Evolutionary conservation across 2,888 invertebrate species (phyloP).

Genomic region (Lithophane socia): DNA sequence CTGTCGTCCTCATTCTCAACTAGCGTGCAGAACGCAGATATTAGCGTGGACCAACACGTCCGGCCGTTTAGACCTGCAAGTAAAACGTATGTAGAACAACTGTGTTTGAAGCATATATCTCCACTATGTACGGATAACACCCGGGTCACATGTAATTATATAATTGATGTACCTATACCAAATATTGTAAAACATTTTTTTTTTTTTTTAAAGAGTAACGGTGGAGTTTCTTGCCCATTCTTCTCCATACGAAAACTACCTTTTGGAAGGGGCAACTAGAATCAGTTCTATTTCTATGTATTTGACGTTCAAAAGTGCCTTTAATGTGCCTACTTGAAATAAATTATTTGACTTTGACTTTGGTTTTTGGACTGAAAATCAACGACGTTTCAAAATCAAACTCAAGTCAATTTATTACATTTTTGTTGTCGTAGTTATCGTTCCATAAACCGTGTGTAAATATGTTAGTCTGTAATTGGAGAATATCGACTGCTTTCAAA

Average conservation of each 20-base stretch:
- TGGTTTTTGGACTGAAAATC: not conserved
- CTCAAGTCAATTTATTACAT: not conserved
- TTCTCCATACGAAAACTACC: no score
- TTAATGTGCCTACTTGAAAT: no score
- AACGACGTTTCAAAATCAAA: not conserved
- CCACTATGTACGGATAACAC: not conserved
- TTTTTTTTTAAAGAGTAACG: no score
- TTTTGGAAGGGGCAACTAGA: no score
- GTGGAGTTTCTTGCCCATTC: no score
- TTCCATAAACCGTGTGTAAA: not conserved
- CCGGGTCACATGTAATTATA: no score
- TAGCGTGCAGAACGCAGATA: conserved; percentile 96
- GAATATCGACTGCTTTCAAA: not conserved
- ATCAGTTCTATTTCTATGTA: no score
- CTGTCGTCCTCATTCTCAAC: conserved; percentile 97
- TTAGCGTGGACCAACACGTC: conserved; percentile 98
- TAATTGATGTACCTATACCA: no score
- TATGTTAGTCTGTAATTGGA: not conserved
- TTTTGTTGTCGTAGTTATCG: no score
- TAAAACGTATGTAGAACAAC: conserved; percentile 14
- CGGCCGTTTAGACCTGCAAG: conserved; percentile 94
- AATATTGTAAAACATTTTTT: no score
- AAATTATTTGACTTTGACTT: no score
- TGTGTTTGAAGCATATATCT: conserved; percentile 6
- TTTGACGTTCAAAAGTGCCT: no score